Evolutionary conservation across 2,113 vertebrate species (phyloP).

Genomic region (Mus spicilegus): DNA sequence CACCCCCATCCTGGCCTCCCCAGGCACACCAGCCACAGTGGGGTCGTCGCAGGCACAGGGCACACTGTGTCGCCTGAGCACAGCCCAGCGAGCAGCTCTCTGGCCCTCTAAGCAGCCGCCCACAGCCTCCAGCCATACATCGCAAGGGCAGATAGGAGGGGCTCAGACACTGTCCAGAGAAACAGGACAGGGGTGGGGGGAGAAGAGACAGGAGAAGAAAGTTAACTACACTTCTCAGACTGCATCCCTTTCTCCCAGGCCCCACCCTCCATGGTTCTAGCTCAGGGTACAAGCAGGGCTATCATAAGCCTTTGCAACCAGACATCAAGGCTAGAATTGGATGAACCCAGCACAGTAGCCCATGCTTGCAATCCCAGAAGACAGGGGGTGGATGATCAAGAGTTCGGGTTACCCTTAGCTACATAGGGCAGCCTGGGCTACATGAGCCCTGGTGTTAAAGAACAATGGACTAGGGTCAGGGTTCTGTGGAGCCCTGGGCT

Average conservation of each 20-base stretch:
- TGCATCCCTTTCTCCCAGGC: background rate
- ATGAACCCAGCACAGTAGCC: too few relatives aligned
- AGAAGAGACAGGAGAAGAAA: background rate
- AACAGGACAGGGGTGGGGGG: too few relatives aligned
- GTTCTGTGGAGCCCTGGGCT: background rate
- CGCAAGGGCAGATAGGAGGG: conserved; percentile 92
- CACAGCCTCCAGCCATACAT: conserved; percentile 94
- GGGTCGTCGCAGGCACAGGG: conserved; percentile 92
- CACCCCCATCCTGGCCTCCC: conserved; percentile 90
- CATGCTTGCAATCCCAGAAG: background rate
- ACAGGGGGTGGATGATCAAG: background rate
- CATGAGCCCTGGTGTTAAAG: background rate
- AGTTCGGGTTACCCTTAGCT: background rate
- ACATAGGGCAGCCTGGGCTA: background rate
- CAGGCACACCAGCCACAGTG: conserved; percentile 95
- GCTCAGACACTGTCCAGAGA: conserved; percentile 90
- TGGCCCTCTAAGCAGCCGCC: conserved; percentile 90
- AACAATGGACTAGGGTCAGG: background rate
- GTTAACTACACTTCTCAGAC: background rate
- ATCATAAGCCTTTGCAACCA: background rate
- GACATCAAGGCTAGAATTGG: background rate
- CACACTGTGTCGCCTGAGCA: conserved; percentile 91
- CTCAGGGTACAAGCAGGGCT: background rate
- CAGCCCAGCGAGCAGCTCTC: conserved; percentile 94
- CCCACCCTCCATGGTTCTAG: background rate